These are phyloP conservation scores for Rhabdornis inornatus DNA, from an alignment of 2,113 vertebrate genomes.

Conservation along the genomic window DNA sequence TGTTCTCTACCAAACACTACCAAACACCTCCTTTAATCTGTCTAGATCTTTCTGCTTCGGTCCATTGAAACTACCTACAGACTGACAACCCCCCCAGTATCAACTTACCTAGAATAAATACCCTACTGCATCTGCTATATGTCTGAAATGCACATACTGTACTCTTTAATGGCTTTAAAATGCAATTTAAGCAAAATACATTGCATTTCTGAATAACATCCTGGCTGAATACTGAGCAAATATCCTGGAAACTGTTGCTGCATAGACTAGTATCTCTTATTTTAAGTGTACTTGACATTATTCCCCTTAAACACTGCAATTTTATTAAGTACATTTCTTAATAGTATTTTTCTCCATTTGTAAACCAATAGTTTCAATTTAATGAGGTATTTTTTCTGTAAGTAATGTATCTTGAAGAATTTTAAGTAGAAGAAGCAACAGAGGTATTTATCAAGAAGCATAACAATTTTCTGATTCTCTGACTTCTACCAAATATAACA, in stretches of 20 bases:
- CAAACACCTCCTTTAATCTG: background rate
- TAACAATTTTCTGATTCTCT: background rate
- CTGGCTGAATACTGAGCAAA: background rate
- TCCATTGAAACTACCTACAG: background rate
- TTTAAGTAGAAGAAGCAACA: background rate
- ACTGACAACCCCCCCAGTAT: background rate
- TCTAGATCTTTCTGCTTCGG: background rate
- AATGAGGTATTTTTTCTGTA: background rate
- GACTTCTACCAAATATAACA: background rate
- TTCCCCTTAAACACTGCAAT: background rate
- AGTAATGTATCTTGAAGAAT: background rate
- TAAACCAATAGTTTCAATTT: background rate
- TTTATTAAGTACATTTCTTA: background rate
- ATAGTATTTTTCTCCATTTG: background rate
- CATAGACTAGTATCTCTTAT: background rate
- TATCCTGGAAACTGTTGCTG: background rate
- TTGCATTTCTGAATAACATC: background rate
- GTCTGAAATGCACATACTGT: background rate
- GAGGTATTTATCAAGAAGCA: background rate
- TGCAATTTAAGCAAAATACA: background rate
- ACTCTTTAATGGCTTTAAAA: background rate
- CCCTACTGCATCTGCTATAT: background rate
- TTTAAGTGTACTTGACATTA: background rate
- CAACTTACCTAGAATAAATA: background rate
- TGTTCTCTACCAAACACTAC: background rate